Conservation (phyloP, 2,113 vertebrate genomes). For the Rhineura floridana region DNA sequence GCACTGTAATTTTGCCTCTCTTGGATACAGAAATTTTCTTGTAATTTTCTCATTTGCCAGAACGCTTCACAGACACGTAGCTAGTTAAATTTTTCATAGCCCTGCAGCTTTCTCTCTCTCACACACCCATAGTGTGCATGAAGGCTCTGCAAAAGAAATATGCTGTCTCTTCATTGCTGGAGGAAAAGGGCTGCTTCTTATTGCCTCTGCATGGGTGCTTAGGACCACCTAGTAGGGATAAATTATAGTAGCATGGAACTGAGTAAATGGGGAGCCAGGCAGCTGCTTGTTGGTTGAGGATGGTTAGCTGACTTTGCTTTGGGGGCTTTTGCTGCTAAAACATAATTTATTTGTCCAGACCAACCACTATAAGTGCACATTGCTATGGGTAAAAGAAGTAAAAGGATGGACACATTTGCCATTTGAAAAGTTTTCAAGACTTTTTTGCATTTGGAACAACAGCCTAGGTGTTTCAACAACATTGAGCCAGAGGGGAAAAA, state of each 20-base stretch:
- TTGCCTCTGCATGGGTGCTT: neutral
- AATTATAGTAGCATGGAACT: neutral
- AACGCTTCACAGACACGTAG: neutral
- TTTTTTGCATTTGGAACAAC: neutral
- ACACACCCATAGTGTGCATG: neutral
- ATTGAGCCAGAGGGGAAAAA: conserved; percentile 33
- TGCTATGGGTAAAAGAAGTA: neutral
- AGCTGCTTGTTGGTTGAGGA: neutral
- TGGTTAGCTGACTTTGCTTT: neutral
- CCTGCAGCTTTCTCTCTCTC: neutral
- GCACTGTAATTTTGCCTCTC: too few species aligned
- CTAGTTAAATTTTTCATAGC: neutral
- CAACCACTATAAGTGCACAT: too few species aligned
- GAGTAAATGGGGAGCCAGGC: neutral
- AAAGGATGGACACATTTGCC: neutral
- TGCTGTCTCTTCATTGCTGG: neutral
- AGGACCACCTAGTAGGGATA: neutral
- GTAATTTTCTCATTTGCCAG: neutral
- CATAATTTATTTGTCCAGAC: too few species aligned
- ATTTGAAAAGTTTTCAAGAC: conserved; percentile 3
- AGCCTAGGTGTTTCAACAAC: neutral
- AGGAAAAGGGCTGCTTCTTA: neutral
- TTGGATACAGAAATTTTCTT: too few species aligned
- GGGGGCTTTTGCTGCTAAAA: neutral
- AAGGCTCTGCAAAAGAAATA: neutral